Evolutionary conservation across 1,140 invertebrate genomes (phyloP).

Genomic region (Atta texana): DNA sequence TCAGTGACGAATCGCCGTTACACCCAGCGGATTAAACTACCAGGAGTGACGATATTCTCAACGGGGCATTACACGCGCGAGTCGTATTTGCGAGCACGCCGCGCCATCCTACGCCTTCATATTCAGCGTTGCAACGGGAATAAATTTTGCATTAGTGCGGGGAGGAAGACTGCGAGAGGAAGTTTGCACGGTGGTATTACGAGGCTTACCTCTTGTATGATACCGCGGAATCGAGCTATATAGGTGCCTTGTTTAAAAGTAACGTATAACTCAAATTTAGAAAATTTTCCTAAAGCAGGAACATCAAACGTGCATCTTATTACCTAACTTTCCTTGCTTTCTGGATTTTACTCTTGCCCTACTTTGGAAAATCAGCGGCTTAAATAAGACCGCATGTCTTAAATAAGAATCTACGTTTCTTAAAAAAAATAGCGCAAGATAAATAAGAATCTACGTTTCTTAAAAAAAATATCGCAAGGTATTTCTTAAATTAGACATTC

Average conservation of each 20-base stretch:
- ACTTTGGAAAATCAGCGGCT: background rate
- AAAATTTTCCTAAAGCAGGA: conserved; percentile 22
- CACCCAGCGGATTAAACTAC: conserved; percentile 48
- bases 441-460: background rate
- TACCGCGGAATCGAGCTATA: conserved; percentile 23
- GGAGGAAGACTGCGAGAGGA: background rate
- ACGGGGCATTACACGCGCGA: background rate
- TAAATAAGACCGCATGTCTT: background rate
- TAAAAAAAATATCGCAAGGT: background rate
- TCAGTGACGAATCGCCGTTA: conserved; percentile 71
- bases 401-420: background rate
- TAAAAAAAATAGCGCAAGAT: background rate
- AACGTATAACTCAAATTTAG: conserved; percentile 26
- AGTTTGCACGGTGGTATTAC: conserved; percentile 49
- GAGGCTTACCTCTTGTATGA: conserved; percentile 34
- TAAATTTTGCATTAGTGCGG: conserved; percentile 49
- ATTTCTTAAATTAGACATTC: background rate
- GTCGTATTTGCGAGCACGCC: conserved; percentile 13
- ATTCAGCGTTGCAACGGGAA: conserved; percentile 29
- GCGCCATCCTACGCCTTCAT: conserved; percentile 25
- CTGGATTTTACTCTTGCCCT: background rate
- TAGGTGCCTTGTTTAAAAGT: conserved; percentile 14
- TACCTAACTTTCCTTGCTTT: background rate
- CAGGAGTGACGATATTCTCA: conserved; percentile 42
- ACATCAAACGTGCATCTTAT: conserved; percentile 18